Conservation (phyloP, 1,140 invertebrate genomes). For the Micrasema minimum region DNA sequence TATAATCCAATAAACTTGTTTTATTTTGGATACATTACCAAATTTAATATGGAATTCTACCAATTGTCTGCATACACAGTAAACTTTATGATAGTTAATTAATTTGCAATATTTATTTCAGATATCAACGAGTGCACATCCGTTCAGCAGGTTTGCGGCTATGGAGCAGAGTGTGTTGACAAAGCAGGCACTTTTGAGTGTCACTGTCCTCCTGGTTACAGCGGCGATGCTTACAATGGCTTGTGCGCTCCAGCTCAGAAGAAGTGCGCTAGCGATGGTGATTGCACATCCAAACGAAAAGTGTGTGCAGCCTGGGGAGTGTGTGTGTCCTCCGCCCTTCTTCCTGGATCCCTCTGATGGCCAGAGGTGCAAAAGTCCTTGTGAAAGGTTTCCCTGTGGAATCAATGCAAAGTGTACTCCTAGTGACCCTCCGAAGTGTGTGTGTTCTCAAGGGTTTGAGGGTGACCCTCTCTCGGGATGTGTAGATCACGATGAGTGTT, state of each 20-base stretch:
- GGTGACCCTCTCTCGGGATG: constrained; percentile 86
- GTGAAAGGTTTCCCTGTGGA: constrained; percentile 88
- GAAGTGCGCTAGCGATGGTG: constrained; percentile 81
- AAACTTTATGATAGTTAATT: no score
- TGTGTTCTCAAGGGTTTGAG: constrained; percentile 85
- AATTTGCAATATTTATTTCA: constrained; percentile 38
- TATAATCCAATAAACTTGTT: no score
- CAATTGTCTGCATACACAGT: no score
- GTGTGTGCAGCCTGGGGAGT: constrained; percentile 90
- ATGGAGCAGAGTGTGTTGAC: constrained; percentile 88
- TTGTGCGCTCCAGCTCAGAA: constrained; percentile 84
- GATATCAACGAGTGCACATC: constrained; percentile 86
- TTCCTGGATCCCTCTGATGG: constrained; percentile 83
- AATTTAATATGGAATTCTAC: no score
- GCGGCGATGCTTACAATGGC: constrained; percentile 72
- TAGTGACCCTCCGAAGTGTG: constrained; percentile 87
- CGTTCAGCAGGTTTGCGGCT: constrained; percentile 80
- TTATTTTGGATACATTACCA: no score
- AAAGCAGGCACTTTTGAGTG: constrained; percentile 82
- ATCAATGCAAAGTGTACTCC: constrained; percentile 93
- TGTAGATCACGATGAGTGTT: constrained; percentile 85
- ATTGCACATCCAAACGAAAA: constrained; percentile 89
- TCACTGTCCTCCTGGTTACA: constrained; percentile 79
- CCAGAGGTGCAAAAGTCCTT: constrained; percentile 89
- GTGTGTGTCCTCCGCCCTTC: constrained; percentile 88